Base-by-base conservation (phyloP, 2,113 vertebrate species). In the Apeltes quadracus region DNA sequence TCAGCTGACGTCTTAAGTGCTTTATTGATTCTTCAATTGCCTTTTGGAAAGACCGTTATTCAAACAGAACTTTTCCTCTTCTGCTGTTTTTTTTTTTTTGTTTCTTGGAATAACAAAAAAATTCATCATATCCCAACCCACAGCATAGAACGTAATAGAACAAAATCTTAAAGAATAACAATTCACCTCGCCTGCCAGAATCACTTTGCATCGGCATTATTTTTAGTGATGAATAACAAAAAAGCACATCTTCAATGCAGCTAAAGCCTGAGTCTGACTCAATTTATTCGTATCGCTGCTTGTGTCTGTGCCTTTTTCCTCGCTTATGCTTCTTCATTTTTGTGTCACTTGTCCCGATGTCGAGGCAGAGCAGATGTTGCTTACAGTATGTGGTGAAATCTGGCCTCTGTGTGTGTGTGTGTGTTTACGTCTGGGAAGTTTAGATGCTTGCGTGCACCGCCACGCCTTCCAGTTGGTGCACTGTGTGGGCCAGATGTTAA, bases 21-120 rank as follows among this genome's bases (percentile, higher is more conserved):
- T 76, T 18, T 22, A 85, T 89, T 36, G 87, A 90, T 89, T 81
- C 54, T 58, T n/a, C n/a, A n/a, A n/a, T n/a, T n/a, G n/a, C n/a
- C n/a, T n/a, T n/a, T n/a, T n/a, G n/a, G n/a, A n/a, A n/a, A n/a
- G n/a, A 15, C 50, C n/a, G 0, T 3, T 1, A 62, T 36, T 61
- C 74, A 8, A 25, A 50, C 59, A 11, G 18, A 25, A 1, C 20
- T 14, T 32, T 22, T 11, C 61, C 14, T 46, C 38, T 38, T 18
- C 57, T 1, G 16, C 22, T 51, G 32, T 48, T 57, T 11, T 6
- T 51, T 32, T 34, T 27, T 18, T 69, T 70, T 34, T n/a, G n/a
- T n/a, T n/a, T n/a, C n/a, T n/a, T n/a, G n/a, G n/a, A n/a, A 51
- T n/a, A 10, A 29, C 18, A 48, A 38, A 13, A 38, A 12, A 11